A percentile compares a stretch with the other conserved stretches of the same genome.
Conservation (phyloP, 2,113 vertebrate species). For the Rallus limicola region DNA sequence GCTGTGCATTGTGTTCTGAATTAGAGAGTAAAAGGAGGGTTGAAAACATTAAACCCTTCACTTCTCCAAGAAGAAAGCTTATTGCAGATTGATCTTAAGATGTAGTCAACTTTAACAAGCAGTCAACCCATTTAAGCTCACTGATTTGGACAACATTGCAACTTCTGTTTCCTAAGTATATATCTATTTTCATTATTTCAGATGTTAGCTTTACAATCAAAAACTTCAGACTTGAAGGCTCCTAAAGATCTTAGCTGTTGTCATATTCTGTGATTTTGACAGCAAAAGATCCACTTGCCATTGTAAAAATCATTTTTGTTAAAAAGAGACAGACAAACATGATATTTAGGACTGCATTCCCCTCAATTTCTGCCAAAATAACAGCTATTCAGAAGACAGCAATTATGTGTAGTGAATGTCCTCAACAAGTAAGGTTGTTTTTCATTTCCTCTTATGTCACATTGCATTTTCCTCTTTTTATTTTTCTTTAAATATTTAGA, state of each 20-base stretch:
- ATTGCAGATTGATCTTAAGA: not conserved
- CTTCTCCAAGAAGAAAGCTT: not conserved
- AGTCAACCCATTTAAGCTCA: not conserved
- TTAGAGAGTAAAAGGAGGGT: not conserved
- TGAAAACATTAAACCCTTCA: not conserved
- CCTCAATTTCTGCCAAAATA: constrained; percentile 52
- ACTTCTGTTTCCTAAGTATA: not conserved
- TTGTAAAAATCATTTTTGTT: not conserved
- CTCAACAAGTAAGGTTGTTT: constrained; percentile 45
- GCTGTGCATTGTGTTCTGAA: not conserved
- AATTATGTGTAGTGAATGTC: constrained; percentile 34
- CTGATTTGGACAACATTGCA: not conserved
- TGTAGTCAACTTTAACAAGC: not conserved
- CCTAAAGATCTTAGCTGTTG: constrained; percentile 8
- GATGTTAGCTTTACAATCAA: not conserved
- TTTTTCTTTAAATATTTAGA: constrained; percentile 71
- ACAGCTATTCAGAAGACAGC: constrained; percentile 48
- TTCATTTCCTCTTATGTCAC: constrained; percentile 62
- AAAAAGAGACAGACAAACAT: constrained; percentile 8
- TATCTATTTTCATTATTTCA: constrained; percentile 6
- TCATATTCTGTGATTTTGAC: not conserved
- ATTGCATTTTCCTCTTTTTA: constrained; percentile 58
- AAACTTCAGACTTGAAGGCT: not conserved
- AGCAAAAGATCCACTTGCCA: constrained; percentile 30
- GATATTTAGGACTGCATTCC: not conserved